phyloP scores from a whole-genome alignment of 2,888 invertebrate genomes.

The Netelia melanura region DNA sequence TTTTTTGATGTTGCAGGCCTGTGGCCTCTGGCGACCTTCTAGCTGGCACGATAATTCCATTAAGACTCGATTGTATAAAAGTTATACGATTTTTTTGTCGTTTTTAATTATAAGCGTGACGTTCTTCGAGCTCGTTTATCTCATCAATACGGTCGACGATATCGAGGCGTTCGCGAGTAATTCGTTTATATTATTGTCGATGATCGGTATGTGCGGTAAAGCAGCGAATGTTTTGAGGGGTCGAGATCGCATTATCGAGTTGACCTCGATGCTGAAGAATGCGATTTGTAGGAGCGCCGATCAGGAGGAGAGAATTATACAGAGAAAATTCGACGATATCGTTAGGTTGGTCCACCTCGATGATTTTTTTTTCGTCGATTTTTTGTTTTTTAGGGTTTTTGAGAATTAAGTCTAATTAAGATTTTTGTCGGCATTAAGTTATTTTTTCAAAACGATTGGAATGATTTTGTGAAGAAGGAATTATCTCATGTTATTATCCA shows the following conservation, averaged over 20 bases:
- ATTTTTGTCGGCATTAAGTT: too few species aligned
- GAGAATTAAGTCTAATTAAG: too few species aligned
- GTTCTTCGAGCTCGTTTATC: not conserved
- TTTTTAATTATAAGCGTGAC: not conserved
- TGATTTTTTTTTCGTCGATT: too few species aligned
- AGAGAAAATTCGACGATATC: slow-evolving; percentile 41
- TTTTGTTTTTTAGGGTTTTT: too few species aligned
- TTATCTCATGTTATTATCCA: too few species aligned
- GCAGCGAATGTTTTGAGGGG: slow-evolving; percentile 50
- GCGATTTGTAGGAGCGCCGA: slow-evolving; percentile 43
- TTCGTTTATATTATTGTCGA: slow-evolving; percentile 50
- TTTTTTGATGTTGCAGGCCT: slow-evolving; percentile 6
- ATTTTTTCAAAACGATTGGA: too few species aligned
- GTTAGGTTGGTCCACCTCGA: slow-evolving; percentile 47
- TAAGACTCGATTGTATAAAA: not conserved
- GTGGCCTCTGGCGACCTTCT: not conserved
- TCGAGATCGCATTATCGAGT: slow-evolving; percentile 37
- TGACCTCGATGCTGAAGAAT: slow-evolving; percentile 26
- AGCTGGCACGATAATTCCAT: not conserved
- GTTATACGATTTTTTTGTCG: not conserved
- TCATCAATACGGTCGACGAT: slow-evolving; percentile 4
- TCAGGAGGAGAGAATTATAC: slow-evolving; percentile 45
- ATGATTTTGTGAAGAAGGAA: too few species aligned
- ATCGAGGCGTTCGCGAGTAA: slow-evolving; percentile 43
- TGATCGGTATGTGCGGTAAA: slow-evolving; percentile 58